These are phyloP conservation scores for Urophycis tenuis DNA, from an alignment of 2,797 vertebrate species.

Conservation along the genomic window DNA sequence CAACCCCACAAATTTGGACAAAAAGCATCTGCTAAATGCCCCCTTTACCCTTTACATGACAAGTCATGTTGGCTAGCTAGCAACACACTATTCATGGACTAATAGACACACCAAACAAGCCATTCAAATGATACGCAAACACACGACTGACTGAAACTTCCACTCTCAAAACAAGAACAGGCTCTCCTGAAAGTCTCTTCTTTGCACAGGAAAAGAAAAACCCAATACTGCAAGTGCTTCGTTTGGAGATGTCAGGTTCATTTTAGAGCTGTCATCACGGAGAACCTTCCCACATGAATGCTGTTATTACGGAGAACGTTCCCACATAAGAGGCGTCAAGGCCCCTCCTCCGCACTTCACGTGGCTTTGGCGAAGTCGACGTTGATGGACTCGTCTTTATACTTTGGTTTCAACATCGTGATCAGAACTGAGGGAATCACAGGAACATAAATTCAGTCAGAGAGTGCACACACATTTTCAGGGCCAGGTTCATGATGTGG, in stretches of 20 bases:
- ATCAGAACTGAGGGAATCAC: background rate
- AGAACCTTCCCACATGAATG: too few relatives aligned
- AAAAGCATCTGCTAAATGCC: too few relatives aligned
- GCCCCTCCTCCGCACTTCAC: background rate
- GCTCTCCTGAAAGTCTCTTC: background rate
- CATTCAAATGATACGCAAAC: background rate
- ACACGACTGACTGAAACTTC: background rate
- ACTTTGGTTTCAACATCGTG: background rate
- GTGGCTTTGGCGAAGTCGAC: background rate
- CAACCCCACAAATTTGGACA: too few relatives aligned
- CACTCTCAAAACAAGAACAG: background rate
- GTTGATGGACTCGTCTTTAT: background rate
- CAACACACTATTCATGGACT: background rate
- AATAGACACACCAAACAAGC: background rate
- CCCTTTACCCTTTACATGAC: too few relatives aligned
- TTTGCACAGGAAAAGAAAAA: background rate
- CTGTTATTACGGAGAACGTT: background rate
- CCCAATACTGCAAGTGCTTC: background rate
- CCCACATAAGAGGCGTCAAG: background rate
- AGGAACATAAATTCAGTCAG: background rate
- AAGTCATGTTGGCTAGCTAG: background rate
- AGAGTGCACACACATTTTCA: background rate
- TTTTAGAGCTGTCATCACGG: background rate
- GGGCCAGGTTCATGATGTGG: background rate
- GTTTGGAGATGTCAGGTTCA: background rate